Evolutionary conservation across 2,888 invertebrate species (phyloP), one percentile per base, ranked within the genome.

Genomic region (Antheraea assamensis): DNA sequence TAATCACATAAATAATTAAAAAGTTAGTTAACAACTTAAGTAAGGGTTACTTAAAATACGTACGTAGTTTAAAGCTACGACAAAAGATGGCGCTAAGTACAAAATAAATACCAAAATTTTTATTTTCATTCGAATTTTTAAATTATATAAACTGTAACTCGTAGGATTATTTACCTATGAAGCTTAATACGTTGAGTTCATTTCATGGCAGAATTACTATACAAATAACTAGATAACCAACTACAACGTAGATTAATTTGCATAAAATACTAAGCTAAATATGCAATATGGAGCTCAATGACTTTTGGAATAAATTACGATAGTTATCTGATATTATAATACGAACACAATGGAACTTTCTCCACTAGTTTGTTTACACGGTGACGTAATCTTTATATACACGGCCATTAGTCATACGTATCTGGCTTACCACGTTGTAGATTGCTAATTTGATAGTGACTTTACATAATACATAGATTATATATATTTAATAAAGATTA

Each of bases 311-410:
- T 80, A 79, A 75, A 82, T 81, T 79, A 80, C 73, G 79, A 78
- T 78, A 78, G 61, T 76, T 76, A 79, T 75, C 75, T 78, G 73
- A 47, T 76, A 75, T 72, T 68, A 71, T 72, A 47, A 74, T 71
- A 30, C n/a, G 27, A 73, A 77, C 75, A 83, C 82, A 83, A 84
- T 82, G 66, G 77, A 82, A 85, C 88, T 88, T 88, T 88, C 88
- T 85, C 87, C 85, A 61, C 30, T 68, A 68, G 70, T 73, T 70
- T 42, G 74, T 78, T 80, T 80, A 80, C 76, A 71, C 35, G 31
- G 74, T 84, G 79, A 83, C 77, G 85, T 81, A 87, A 88, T 76
- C 76, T 75, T 73, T 58, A 70, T 42, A 73, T 73, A 70, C 70
- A 24, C 47, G 42, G 8, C 76, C 80, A 79, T 81, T 78, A 78